Base-by-base conservation (phyloP, 2,113 vertebrate species). In the Aleadryas rufinucha region DNA sequence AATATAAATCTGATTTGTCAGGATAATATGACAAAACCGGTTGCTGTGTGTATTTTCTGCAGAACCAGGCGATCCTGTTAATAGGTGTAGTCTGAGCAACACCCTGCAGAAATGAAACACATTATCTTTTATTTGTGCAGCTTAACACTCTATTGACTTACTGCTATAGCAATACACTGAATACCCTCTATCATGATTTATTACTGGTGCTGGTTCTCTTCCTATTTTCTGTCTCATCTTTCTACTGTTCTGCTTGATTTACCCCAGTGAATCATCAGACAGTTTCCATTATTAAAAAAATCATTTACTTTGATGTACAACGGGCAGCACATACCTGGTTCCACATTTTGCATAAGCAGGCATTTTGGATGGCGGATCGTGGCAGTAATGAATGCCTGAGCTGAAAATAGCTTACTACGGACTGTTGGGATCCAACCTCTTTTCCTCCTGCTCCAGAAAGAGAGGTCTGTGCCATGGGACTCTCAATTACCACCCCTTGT, bases 71-170 rank as follows among this genome's bases (percentile, higher is more conserved):
- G 0, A 83, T 91, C 79, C 57, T 90, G 82, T 87, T 76, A 90
- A 85, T 79, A 82, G 44, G 37, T 85, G 50, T 18, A 68, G 82
- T 84, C 65, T 82, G 49, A 95, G 74, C 61, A 91, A 90, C 52
- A 82, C 47, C 84, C 91, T 91, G 90, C 78, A 85, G 74, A 96
- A 81, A 82, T 85, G 37, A 85, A 92, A 88, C 59, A 95, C 66
- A n/a, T 85, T 90, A 37, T 82, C 93, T 87, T 82, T 85, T 90
- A 94, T 94, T 93, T 94, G 85, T 93, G 61, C 57, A 79, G 65
- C 57, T 93, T 80, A 85, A 77, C 50, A 85, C 57, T 90, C 70
- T 61, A 28, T 63, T 95, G 71, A 92, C 76, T 93, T 93, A 90
- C 59, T 80, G 71, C 82, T 92, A 13, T 9, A 83, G 79, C 63